These are phyloP conservation scores for Myodes glareolus DNA, from an alignment of 2,113 vertebrate species.

Conservation along the genomic window DNA sequence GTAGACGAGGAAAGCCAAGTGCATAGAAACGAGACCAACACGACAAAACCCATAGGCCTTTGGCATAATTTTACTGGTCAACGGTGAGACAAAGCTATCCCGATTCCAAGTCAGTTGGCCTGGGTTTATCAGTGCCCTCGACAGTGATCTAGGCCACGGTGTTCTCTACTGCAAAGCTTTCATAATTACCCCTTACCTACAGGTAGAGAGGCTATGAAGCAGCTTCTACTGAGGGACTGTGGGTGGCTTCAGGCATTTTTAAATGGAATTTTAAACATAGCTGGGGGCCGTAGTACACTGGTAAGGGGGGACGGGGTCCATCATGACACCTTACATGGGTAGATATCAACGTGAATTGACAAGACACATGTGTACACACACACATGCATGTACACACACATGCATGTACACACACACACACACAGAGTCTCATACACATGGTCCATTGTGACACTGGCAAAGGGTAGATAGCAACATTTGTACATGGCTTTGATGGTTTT, in stretches of 20 bases:
- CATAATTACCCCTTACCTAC: slow-evolving; percentile 38
- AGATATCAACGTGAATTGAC: slow-evolving; percentile 6
- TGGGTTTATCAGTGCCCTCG: slow-evolving; percentile 46
- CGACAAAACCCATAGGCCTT: slow-evolving; percentile 14
- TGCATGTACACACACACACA: neutral
- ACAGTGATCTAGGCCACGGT: neutral
- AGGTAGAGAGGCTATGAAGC: slow-evolving; percentile 59
- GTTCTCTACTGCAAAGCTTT: slow-evolving; percentile 25
- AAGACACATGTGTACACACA: neutral
- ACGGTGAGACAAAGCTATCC: neutral
- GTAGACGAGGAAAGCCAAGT: slow-evolving; percentile 4
- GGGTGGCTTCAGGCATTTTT: slow-evolving; percentile 41
- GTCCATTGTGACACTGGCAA: neutral
- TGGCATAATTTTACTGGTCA: slow-evolving; percentile 26
- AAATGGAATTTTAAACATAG: slow-evolving; percentile 40
- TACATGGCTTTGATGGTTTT: slow-evolving; percentile 1
- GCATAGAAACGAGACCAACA: neutral
- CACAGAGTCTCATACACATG: neutral
- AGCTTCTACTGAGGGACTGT: slow-evolving; percentile 56
- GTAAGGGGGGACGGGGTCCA: neutral
- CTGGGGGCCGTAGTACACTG: slow-evolving; percentile 15
- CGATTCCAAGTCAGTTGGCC: neutral
- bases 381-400: too few relatives aligned
- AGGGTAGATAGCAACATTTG: neutral
- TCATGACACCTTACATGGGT: neutral